Evolutionary conservation across 92 coral and sea anemone species (phyloP).

Genomic region (Palythoa heliodiscus): DNA sequence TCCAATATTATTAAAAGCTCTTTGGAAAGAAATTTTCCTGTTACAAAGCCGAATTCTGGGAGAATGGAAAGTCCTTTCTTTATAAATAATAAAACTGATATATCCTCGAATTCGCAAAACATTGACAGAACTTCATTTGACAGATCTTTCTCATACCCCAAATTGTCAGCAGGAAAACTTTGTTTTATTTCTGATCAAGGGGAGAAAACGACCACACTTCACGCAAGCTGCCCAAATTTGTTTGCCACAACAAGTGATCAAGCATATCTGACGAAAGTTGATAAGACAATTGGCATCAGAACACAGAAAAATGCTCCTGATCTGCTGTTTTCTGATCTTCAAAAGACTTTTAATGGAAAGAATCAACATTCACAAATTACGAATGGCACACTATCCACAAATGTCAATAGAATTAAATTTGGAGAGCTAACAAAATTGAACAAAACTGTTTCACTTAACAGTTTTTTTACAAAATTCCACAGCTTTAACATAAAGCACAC

Average conservation of each 20-base stretch:
- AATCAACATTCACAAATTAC: neutral
- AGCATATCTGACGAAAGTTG: neutral
- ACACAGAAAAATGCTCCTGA: neutral
- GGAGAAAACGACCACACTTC: neutral
- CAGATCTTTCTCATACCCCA: constrained; percentile 56
- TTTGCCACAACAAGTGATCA: neutral
- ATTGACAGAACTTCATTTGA: neutral
- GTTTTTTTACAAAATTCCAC: constrained; percentile 17
- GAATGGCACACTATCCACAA: neutral
- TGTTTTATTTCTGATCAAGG: neutral
- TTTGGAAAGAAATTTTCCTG: constrained; percentile 14
- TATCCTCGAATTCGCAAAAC: neutral
- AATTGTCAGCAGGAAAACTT: constrained; percentile 38
- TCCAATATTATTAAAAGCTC: constrained; percentile 7
- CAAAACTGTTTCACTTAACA: constrained; percentile 61
- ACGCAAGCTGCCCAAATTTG: constrained; percentile 21
- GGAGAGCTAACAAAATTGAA: constrained; percentile 39
- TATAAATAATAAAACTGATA: neutral
- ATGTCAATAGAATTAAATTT: neutral
- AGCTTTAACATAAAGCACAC: neutral
- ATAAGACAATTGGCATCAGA: neutral
- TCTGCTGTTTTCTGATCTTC: neutral
- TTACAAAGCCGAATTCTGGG: neutral
- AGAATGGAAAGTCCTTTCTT: neutral
- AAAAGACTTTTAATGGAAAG: neutral